Conservation (phyloP, 2,797 vertebrate species). For the Perodicticus potto region DNA sequence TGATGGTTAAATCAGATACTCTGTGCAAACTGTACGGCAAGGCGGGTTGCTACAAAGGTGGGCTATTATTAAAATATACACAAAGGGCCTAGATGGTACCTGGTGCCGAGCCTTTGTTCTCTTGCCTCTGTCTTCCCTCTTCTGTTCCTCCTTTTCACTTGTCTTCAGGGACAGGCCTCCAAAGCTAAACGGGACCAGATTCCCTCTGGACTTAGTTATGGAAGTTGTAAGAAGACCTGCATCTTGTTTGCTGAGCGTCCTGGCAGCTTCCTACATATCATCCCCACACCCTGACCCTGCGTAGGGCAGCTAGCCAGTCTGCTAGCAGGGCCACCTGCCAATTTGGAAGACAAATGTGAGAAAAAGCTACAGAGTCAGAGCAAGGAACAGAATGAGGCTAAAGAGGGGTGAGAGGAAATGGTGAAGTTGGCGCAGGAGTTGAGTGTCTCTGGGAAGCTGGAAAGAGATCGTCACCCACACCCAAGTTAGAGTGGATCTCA, state of each 20-base stretch:
- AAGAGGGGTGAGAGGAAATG: slow-evolving; percentile 30
- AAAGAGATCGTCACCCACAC: slow-evolving; percentile 67
- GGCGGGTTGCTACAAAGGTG: neutral
- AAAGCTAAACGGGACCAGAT: slow-evolving; percentile 74
- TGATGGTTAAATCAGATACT: too few relatives aligned
- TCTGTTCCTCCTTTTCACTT: slow-evolving; percentile 72
- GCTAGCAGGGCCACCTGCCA: slow-evolving; percentile 75
- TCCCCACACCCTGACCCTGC: slow-evolving; percentile 67
- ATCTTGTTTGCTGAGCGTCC: slow-evolving; percentile 74
- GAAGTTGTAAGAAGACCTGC: slow-evolving; percentile 67
- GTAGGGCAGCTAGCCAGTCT: slow-evolving; percentile 80
- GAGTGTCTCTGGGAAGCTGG: slow-evolving; percentile 79
- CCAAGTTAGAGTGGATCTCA: neutral
- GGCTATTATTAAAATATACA: neutral
- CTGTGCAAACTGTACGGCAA: too few relatives aligned
- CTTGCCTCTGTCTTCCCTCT: neutral
- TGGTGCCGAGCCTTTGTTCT: neutral
- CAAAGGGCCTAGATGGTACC: neutral
- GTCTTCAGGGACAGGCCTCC: neutral
- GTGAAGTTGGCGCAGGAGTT: slow-evolving; percentile 45
- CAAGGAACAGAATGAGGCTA: slow-evolving; percentile 75
- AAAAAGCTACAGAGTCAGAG: slow-evolving; percentile 54
- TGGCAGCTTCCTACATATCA: slow-evolving; percentile 80
- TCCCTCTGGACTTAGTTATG: slow-evolving; percentile 66
- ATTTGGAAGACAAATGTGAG: slow-evolving; percentile 70